Percentiles rank a stretch among this genome's conserved stretches.
Conservation (phyloP, 1,140 invertebrate species). For the Bombus sibiricus region DNA sequence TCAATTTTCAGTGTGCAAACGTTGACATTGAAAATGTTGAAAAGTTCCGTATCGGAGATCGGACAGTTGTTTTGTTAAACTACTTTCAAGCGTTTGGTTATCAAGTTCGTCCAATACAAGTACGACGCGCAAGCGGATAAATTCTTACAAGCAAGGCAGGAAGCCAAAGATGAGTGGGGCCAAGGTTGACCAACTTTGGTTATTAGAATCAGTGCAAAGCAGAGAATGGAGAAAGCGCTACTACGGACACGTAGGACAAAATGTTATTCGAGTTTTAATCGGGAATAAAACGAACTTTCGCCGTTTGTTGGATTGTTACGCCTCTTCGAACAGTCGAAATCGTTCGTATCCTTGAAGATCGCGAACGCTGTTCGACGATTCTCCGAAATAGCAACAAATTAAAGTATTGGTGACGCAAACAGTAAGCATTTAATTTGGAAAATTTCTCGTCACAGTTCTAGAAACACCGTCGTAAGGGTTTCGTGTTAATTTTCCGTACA, state of each 20-base stretch:
- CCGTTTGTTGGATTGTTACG: not conserved
- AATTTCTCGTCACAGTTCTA: not conserved
- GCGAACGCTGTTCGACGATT: not conserved
- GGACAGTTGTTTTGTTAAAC: not conserved
- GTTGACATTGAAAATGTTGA: too few relatives aligned
- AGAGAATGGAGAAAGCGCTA: not conserved
- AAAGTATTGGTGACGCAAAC: not conserved
- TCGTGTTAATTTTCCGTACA: not conserved
- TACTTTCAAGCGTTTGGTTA: too few relatives aligned
- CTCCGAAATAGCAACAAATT: not conserved
- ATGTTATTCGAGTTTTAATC: not conserved
- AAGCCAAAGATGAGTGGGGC: too few relatives aligned
- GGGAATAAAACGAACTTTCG: not conserved
- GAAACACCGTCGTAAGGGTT: not conserved
- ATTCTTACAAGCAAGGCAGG: not conserved
- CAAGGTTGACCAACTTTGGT: not conserved
- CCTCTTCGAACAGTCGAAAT: not conserved
- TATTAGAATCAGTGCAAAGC: not conserved
- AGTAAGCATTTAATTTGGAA: not conserved
- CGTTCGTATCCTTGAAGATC: not conserved
- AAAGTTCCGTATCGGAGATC: not conserved
- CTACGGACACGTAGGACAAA: not conserved
- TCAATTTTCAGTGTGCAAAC: not conserved
- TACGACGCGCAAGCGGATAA: not conserved
- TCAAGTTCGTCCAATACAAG: too few relatives aligned